Evolutionary conservation across 2,797 vertebrate species (phyloP).

Genomic region (Sparidentex hasta): DNA sequence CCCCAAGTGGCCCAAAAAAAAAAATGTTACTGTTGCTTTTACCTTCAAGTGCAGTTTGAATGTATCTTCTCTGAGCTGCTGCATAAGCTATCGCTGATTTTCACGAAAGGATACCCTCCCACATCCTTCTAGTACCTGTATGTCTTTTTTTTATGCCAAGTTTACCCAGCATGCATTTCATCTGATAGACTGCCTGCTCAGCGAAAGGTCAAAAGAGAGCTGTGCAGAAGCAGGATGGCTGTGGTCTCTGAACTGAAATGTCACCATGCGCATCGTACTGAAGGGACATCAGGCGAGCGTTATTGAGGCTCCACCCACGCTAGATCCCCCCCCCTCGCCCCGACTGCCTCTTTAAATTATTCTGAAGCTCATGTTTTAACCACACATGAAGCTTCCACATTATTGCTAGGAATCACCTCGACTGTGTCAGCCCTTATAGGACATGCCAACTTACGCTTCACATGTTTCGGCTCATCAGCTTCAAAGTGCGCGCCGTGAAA

Average conservation of each 20-base stretch:
- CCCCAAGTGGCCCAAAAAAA: background rate
- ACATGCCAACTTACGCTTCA: conserved; percentile 21
- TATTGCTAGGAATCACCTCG: conserved; percentile 3
- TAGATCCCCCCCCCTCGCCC: background rate
- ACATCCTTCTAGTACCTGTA: background rate
- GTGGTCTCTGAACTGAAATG: conserved; percentile 18
- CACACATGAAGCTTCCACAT: conserved; percentile 4
- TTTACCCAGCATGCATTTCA: conserved; percentile 31
- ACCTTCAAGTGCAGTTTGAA: background rate
- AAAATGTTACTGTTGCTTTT: background rate
- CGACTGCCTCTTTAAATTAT: background rate
- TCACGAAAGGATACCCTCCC: background rate
- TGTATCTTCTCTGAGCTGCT: background rate
- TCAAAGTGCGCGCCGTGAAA: conserved; percentile 27
- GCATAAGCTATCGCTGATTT: background rate
- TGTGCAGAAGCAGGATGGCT: background rate
- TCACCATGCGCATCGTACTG: background rate
- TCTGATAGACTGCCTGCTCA: conserved; percentile 9
- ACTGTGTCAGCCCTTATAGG: conserved; percentile 6
- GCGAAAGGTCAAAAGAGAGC: conserved; percentile 26
- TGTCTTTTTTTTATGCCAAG: background rate
- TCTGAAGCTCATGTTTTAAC: conserved; percentile 33
- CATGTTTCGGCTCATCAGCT: conserved; percentile 38
- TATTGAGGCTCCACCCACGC: background rate
- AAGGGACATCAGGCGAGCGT: background rate